Evolutionary conservation across 2,888 invertebrate species (phyloP).

Genomic region (Caenorhabditis sp.): DNA sequence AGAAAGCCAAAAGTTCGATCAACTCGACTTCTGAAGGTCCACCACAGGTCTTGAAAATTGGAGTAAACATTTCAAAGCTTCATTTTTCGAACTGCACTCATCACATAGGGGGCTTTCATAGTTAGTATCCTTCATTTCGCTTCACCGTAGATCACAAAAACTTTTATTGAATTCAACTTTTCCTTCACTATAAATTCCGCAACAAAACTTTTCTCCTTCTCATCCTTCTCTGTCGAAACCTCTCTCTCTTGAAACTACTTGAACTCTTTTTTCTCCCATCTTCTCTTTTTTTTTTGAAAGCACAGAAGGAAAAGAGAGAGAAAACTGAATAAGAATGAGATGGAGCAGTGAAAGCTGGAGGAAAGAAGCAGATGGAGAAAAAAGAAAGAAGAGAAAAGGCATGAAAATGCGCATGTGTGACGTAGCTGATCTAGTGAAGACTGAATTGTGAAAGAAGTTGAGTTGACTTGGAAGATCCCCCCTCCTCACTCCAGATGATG

Average conservation of each 20-base stretch:
- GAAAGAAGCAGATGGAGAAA: slow-evolving; percentile 45
- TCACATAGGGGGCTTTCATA: no score
- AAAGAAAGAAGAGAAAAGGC: slow-evolving; percentile 45
- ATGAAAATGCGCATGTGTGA: slow-evolving; percentile 46
- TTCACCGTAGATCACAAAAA: no score
- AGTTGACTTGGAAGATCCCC: slow-evolving; percentile 18
- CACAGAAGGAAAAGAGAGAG: slow-evolving; percentile 31
- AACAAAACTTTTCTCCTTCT: slow-evolving; percentile 33
- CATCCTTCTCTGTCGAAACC: no score
- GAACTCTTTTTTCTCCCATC: slow-evolving; percentile 17
- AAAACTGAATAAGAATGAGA: slow-evolving; percentile 40
- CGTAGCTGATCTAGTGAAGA: slow-evolving; percentile 68
- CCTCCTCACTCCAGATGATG: slow-evolving; percentile 8
- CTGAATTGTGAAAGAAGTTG: slow-evolving; percentile 54
- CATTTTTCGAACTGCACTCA: no score
- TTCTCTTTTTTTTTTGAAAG: slow-evolving; percentile 17
- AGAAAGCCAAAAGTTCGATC: no score
- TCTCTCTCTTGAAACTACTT: slow-evolving; percentile 24
- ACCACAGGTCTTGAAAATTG: no score
- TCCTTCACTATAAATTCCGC: not conserved
- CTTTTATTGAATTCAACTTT: no score
- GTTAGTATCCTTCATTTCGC: no score
- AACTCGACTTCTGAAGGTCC: no score
- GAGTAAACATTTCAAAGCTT: no score
- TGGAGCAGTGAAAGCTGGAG: slow-evolving; percentile 55